phyloP scores from a whole-genome alignment of 2,113 vertebrate species.

The Cyanocitta stelleri region DNA sequence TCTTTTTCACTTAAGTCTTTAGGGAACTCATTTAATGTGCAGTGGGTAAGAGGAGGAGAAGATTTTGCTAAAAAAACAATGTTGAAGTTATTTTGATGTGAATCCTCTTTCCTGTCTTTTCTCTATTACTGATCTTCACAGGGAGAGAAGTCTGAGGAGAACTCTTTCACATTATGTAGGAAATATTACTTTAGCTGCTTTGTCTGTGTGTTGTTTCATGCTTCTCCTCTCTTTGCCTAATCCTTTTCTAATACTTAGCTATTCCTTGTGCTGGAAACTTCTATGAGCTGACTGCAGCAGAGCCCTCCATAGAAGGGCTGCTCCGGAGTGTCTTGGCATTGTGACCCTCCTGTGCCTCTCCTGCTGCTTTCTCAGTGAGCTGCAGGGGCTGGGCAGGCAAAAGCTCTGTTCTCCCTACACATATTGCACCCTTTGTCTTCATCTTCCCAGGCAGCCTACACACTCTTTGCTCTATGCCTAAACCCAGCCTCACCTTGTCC shows the following conservation, averaged over 20 bases:
- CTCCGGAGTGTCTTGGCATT: background rate
- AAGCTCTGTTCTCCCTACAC: background rate
- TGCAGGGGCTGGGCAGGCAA: background rate
- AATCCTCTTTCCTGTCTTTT: background rate
- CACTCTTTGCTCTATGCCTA: background rate
- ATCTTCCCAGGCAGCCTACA: background rate
- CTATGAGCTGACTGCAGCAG: background rate
- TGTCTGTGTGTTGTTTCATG: background rate
- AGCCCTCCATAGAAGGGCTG: background rate
- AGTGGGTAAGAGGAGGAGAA: background rate
- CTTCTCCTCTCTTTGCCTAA: background rate
- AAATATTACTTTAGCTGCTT: background rate
- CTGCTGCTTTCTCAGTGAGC: background rate
- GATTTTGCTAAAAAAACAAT: background rate
- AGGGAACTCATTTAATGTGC: slow-evolving; percentile 8
- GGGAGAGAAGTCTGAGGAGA: background rate
- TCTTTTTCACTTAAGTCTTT: background rate
- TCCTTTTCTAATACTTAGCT: background rate
- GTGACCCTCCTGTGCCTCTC: background rate
- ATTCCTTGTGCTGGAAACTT: background rate
- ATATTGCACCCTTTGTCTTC: background rate
- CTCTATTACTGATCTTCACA: background rate
- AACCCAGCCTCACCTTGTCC: background rate
- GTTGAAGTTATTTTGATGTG: background rate
- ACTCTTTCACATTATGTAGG: background rate